These are phyloP conservation scores for Vanessa atalanta DNA, from an alignment of 1,140 invertebrate genomes.

Conservation along the genomic window DNA sequence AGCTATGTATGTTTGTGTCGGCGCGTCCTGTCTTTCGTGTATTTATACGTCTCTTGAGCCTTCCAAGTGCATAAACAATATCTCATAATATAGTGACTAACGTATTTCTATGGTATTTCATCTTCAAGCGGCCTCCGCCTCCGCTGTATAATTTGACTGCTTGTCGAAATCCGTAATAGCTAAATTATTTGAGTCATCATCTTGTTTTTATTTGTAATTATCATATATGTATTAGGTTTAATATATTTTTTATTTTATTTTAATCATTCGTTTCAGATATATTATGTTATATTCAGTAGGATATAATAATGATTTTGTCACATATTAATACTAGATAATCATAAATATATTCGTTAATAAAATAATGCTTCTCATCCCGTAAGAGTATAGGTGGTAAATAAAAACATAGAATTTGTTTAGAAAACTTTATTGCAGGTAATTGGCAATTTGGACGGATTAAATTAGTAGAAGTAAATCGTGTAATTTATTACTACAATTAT, in stretches of 20 bases:
- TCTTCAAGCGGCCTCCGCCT: conserved; percentile 19
- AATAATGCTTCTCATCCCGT: too few species aligned
- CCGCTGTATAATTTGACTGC: conserved; percentile 26
- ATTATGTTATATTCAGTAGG: too few species aligned
- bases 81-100: conserved; percentile 33
- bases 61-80: conserved; percentile 23
- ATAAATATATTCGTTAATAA: too few species aligned
- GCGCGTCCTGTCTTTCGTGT: conserved; percentile 24
- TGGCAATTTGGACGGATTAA: conserved; percentile 70
- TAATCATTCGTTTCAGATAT: too few species aligned
- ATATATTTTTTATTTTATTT: too few species aligned
- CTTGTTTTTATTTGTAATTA: neutral
- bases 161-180: conserved; percentile 16
- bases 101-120: conserved; percentile 29
- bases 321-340: too few species aligned
- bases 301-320: too few species aligned
- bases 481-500: conserved; percentile 53
- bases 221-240: neutral
- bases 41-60: conserved; percentile 21
- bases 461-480: conserved; percentile 46
- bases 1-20: conserved; percentile 17
- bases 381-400: conserved; percentile 39
- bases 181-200: neutral
- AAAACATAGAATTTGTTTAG: conserved; percentile 56
- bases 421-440: conserved; percentile 71